phyloP scores from a whole-genome alignment of 2,888 invertebrate genomes.

The Hoplodrina blanda region DNA sequence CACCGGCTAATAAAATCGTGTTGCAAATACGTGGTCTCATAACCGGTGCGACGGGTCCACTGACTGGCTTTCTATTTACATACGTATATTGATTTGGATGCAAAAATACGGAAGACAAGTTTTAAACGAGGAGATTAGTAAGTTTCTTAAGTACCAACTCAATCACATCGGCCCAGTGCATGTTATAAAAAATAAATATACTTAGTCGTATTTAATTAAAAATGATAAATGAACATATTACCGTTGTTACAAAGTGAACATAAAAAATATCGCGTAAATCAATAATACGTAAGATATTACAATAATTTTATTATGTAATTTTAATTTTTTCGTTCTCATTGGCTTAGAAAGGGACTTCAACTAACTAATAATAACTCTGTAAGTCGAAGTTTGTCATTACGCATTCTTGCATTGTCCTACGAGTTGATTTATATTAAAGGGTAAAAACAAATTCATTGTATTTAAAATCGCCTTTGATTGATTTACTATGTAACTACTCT shows the following conservation, averaged over 20 bases:
- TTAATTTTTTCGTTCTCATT: slow-evolving; percentile 18
- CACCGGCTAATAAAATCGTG: slow-evolving; percentile 60
- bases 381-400: slow-evolving; percentile 9
- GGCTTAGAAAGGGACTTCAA: slow-evolving; percentile 8
- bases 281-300: neutral
- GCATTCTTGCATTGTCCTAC: slow-evolving; percentile 11
- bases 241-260: slow-evolving; percentile 10
- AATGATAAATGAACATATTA: too few relatives aligned
- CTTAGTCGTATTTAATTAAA: too few relatives aligned
- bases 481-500: slow-evolving; percentile 7
- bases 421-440: slow-evolving; percentile 4
- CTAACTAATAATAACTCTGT: slow-evolving; percentile 1
- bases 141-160: neutral
- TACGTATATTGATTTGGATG: slow-evolving; percentile 63
- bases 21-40: slow-evolving; percentile 61
- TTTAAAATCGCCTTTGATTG: slow-evolving; percentile 7
- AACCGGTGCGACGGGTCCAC: slow-evolving; percentile 68
- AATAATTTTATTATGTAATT: neutral
- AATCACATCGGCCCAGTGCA: neutral
- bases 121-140: slow-evolving; percentile 18
- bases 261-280: slow-evolving; percentile 7
- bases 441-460: neutral
- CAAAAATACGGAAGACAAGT: slow-evolving; percentile 54
- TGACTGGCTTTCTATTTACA: slow-evolving; percentile 71
- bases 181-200: neutral